Evolutionary conservation across 2,113 vertebrate species (phyloP).

Genomic region (Aptenodytes forsteri): DNA sequence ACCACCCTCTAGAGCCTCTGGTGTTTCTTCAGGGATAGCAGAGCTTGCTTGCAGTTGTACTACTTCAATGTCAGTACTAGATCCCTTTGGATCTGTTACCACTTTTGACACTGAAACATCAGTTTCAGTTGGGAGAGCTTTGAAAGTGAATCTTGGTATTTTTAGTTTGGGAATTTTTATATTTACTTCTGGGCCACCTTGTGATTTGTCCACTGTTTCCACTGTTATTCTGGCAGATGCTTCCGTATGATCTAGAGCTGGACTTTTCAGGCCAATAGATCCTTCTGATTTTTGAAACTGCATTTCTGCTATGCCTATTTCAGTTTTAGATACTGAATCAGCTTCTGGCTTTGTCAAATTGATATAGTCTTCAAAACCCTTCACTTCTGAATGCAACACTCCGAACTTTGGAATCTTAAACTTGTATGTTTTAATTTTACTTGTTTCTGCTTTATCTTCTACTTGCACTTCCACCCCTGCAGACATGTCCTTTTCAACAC

Average conservation of each 20-base stretch:
- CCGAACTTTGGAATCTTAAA: conserved; percentile 55
- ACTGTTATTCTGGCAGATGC: not conserved
- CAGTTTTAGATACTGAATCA: not conserved
- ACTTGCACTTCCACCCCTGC: conserved; percentile 33
- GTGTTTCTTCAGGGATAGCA: not conserved
- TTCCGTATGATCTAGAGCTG: not conserved
- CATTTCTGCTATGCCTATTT: not conserved
- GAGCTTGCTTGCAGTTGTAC: not conserved
- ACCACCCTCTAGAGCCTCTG: not conserved
- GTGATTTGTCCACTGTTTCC: not conserved
- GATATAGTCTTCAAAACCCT: not conserved
- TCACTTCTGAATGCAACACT: conserved; percentile 34
- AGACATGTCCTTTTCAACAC: conserved; percentile 36
- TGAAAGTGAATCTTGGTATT: conserved; percentile 67
- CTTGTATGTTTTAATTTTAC: conserved; percentile 45
- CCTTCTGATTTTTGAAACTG: not conserved
- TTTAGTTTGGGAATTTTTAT: conserved; percentile 70
- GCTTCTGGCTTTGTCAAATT: not conserved
- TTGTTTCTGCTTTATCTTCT: conserved; percentile 44
- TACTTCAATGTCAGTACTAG: not conserved
- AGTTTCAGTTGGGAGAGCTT: not conserved
- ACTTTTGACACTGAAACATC: conserved; percentile 57
- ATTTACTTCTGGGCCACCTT: conserved; percentile 29
- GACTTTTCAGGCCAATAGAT: not conserved
- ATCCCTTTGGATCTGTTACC: not conserved